Evolutionary conservation across 2,797 vertebrate species (phyloP), one percentile per base, ranked within the genome.

Genomic region (Chiroxiphia lanceolata): DNA sequence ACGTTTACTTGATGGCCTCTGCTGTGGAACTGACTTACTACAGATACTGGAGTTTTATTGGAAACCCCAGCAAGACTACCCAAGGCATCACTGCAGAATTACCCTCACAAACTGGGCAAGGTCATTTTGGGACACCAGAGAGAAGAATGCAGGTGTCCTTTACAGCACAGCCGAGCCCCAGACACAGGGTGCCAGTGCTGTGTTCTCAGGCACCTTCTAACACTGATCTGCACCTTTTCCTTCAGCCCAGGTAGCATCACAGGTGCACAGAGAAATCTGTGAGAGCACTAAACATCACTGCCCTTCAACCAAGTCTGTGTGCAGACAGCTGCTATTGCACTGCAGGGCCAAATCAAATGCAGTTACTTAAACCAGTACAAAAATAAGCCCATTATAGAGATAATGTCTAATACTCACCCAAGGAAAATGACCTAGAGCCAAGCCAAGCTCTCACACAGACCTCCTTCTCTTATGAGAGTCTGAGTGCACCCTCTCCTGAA

Each of bases 31-130:
- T 29, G 51, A 26, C 18, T 67, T 47, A 6, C 13, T 51, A 5
- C 61, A 77, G 20, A 1, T 0, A n/a, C 0, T 0, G 25, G 31
- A 69, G 33, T 18, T 83, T 44, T 26, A 48, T 20, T 34, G 61
- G 61, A 68, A 75, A n/a, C 5, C 9, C 31, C 76, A 50, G 56
- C 33, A 34, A 36, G 45, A 7, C 23, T 0, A 25, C 15, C 5
- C 47, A 34, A 34, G 42, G 27, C 8, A 3, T 6, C 21, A 4
- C 40, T 61, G 76, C 71, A 70, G 53, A 47, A 15, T 16, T 14
- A 45, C 50, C 65, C 56, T 40, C 5, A 2, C 22, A 42, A 53
- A 25, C 48, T 23, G 40, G 69, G 47, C n/a, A 18, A 38, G 57
- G 40, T n/a, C 36, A 31, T 50, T 50, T 45, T 9, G 72, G 60